Percentiles rank a stretch among this genome's conserved stretches.
Evolutionary conservation across 92 coral and sea anemone genomes (phyloP).

Genomic region (Virgularia gustaviana): DNA sequence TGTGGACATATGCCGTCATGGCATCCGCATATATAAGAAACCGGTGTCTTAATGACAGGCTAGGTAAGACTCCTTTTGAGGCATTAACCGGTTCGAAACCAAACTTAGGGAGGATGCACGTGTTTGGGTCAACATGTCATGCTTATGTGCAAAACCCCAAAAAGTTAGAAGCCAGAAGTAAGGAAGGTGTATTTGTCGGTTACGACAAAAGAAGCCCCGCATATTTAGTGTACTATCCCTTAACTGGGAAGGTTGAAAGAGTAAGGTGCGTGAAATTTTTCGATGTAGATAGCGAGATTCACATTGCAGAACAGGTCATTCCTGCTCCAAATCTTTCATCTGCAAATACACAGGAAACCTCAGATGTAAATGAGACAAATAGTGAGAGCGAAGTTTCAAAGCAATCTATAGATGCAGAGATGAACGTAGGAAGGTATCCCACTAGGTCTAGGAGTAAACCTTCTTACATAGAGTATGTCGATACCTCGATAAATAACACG

Average conservation of each 20-base stretch:
- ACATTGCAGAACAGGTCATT: not conserved
- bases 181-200: slow-evolving; percentile 37
- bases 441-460: slow-evolving; percentile 39
- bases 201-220: slow-evolving; percentile 46
- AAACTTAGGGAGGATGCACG: slow-evolving; percentile 38
- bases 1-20: slow-evolving; percentile 43
- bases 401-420: not conserved
- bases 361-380: not conserved
- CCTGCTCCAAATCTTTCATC: not conserved
- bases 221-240: slow-evolving; percentile 43
- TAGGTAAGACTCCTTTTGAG: slow-evolving; percentile 40
- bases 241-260: slow-evolving; percentile 31
- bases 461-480: slow-evolving; percentile 44
- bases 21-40: slow-evolving; percentile 4
- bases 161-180: slow-evolving; percentile 40
- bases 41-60: slow-evolving; percentile 31
- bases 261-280: slow-evolving; percentile 36
- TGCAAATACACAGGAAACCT: not conserved
- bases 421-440: slow-evolving; percentile 29
- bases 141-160: slow-evolving; percentile 50
- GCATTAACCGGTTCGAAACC: slow-evolving; percentile 38
- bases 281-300: not conserved
- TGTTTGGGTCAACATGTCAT: slow-evolving; percentile 34
- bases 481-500: slow-evolving; percentile 32
- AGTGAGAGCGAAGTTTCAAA: not conserved